A percentile compares a stretch with the other conserved stretches of the same genome.
phyloP scores from a whole-genome alignment of 2,888 invertebrate species.

The Imbricaverruca yamaguchii region DNA sequence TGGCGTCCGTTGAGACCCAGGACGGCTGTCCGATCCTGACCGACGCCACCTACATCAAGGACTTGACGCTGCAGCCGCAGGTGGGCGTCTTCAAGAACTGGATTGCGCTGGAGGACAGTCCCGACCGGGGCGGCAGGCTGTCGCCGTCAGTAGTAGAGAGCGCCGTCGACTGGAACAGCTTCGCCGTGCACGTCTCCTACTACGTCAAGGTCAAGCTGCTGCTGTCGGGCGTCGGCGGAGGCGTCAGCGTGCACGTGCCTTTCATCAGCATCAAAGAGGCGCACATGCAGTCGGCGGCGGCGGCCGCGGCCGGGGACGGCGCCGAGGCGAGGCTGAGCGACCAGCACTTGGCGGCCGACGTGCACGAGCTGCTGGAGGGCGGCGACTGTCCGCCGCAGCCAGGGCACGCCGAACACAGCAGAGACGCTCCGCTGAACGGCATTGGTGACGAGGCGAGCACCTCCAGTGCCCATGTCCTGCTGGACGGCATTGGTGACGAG shows the following conservation, averaged over 20 bases:
- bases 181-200: conserved; percentile 84
- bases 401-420: too few relatives aligned
- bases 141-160: conserved; percentile 44
- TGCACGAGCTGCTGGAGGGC: neutral
- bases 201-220: conserved; percentile 60
- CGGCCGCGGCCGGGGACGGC: neutral
- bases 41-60: conserved; percentile 53
- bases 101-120: conserved; percentile 81
- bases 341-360: neutral
- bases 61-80: conserved; percentile 60
- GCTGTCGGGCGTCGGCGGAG: conserved; percentile 31
- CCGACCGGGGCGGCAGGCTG: conserved; percentile 53
- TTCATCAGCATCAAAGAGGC: conserved; percentile 25
- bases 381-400: neutral
- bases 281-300: neutral
- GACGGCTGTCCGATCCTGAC: conserved; percentile 59
- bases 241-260: conserved; percentile 32
- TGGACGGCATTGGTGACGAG: too few relatives aligned
- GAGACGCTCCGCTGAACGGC: too few relatives aligned
- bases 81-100: conserved; percentile 78
- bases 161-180: conserved; percentile 62
- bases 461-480: too few relatives aligned
- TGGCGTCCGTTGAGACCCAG: conserved; percentile 53
- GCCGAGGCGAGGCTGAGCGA: neutral
- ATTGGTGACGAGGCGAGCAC: too few relatives aligned